Evolutionary conservation across 2,113 vertebrate genomes (phyloP), one percentile per base, ranked within the genome.

Genomic region (Piprites chloris): DNA sequence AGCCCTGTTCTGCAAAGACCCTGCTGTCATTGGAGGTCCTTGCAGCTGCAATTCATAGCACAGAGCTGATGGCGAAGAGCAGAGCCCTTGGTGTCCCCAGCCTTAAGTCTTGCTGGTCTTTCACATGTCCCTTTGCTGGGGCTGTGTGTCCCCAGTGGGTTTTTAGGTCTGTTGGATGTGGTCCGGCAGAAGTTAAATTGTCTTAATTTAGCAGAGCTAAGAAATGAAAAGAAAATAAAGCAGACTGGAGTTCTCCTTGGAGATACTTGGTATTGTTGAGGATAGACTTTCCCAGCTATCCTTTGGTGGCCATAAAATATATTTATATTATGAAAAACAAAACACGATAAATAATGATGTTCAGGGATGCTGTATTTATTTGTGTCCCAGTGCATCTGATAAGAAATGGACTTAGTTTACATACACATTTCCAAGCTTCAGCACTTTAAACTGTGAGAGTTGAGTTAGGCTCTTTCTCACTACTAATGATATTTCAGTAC

Each of bases 271-370:
- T 92, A 56, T 89, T 89, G 72, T 93, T 65, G 76, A 94, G 68
- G 55, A 47, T 88, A 93, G 93, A 84, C 82, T 96, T 96, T 95
- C 92, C 95, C 95, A 96, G 95, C 90, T 84, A 14, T 94, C 95
- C 95, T 95, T 95, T 81, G 80, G 80, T 9, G 27, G 55, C 73
- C 77, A 73, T 97, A 96, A 97, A 97, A 80, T 74, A 30, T 81
- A 93, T 95, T 96, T 96, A 89, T 87, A 92, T 86, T 49, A 84
- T 21, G 26, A 81, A 92, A 90, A 97, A 2, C 55, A 86, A 77
- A 93, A 35, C 72, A 63, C 8, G 11, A 91, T 95, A 96, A 96
- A 84, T 86, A 96, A 90, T 42, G 90, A 93, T 1, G 4, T 92
- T 87, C 85, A 86, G 85, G 95, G 93, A 90, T 96, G 93, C 86